A percentile compares a stretch with the other conserved stretches of the same genome.
phyloP scores from a whole-genome alignment of 1,140 invertebrate species.

The Heliconius congener region DNA sequence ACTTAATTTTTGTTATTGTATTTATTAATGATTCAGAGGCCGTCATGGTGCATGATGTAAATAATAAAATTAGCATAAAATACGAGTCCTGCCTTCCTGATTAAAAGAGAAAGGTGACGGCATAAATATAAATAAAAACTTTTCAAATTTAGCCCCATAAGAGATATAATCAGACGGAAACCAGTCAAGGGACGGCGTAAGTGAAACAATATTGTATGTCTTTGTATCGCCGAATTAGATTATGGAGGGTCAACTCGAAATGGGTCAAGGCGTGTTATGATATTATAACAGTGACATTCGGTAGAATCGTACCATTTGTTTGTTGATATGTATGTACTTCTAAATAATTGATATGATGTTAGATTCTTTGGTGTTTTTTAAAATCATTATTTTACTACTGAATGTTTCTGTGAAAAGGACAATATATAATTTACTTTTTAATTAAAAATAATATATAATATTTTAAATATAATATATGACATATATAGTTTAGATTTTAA shows the following conservation, averaged over 20 bases:
- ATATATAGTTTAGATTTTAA: no score
- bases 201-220: slow-evolving; percentile 30
- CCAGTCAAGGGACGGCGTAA: slow-evolving; percentile 13
- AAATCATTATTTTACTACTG: not conserved
- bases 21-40: no score
- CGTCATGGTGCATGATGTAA: no score
- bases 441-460: no score
- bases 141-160: slow-evolving; percentile 4
- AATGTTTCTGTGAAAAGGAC: not conserved
- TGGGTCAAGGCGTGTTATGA: slow-evolving; percentile 45
- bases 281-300: slow-evolving; percentile 31
- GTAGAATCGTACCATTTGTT: not conserved
- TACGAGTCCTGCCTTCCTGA: not conserved
- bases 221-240: slow-evolving; percentile 37
- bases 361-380: not conserved
- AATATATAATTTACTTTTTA: no score
- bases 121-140: slow-evolving; percentile 9
- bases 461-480: no score
- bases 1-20: no score
- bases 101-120: not conserved
- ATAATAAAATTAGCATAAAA: no score
- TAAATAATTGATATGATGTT: not conserved
- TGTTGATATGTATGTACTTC: not conserved
- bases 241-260: slow-evolving; percentile 42
- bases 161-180: slow-evolving; percentile 1